Conservation (phyloP, 2,113 vertebrate genomes). For the Ceyx melanurus region DNA sequence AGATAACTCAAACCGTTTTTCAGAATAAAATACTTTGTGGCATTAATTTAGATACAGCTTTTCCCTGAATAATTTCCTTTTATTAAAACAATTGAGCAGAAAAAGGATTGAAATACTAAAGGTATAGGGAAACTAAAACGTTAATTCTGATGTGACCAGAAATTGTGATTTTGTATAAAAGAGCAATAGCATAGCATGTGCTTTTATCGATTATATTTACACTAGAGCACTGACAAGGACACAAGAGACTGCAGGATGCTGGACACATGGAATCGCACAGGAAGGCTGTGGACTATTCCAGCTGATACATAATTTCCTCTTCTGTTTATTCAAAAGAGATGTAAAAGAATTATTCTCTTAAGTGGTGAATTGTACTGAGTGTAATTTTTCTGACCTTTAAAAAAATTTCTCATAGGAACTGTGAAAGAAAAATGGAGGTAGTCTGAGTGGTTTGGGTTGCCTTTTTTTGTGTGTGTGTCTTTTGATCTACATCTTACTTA, state of each 20-base stretch:
- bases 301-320: background rate
- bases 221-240: background rate
- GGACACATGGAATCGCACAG: background rate
- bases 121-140: background rate
- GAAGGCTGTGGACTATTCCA: background rate
- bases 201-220: background rate
- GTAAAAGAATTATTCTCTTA: background rate
- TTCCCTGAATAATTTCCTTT: background rate
- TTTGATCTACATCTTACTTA: background rate
- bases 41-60: background rate
- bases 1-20: background rate
- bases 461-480: background rate
- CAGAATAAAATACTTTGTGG: background rate
- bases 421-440: background rate
- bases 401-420: background rate
- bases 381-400: background rate
- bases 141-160: background rate
- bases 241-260: background rate
- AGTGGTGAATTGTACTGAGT: background rate
- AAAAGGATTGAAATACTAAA: background rate
- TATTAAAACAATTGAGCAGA: background rate
- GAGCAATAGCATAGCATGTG: background rate
- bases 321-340: background rate
- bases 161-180: background rate
- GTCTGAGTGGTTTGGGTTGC: background rate